Percentiles rank a stretch among this genome's conserved stretches.
These are phyloP conservation scores for Crenichthys baileyi DNA, from an alignment of 2,797 vertebrate species.

Conservation along the genomic window DNA sequence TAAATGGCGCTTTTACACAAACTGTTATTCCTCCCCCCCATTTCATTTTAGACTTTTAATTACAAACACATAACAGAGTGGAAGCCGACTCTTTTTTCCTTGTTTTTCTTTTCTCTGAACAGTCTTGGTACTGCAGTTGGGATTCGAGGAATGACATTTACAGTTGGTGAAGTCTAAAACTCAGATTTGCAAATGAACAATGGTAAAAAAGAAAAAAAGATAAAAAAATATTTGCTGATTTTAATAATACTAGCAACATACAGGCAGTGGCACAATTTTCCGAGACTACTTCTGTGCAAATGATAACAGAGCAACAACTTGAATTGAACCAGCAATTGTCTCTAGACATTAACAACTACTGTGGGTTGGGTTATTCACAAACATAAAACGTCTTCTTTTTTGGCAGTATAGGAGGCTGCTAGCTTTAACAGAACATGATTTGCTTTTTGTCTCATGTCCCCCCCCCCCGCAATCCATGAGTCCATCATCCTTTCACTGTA, in stretches of 20 bases:
- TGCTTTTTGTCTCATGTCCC: slow-evolving; percentile 84
- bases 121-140: slow-evolving; percentile 92
- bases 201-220: slow-evolving; percentile 32
- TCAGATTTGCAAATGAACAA: slow-evolving; percentile 38
- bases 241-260: slow-evolving; percentile 95
- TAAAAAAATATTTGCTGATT: slow-evolving; percentile 76
- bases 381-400: slow-evolving; percentile 95
- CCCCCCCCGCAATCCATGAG: slow-evolving; percentile 81
- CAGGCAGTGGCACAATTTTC: slow-evolving; percentile 98
- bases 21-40: slow-evolving; percentile 79
- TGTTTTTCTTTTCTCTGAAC: slow-evolving; percentile 59
- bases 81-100: slow-evolving; percentile 82
- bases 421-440: slow-evolving; percentile 92
- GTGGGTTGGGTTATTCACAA: slow-evolving; percentile 98
- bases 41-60: slow-evolving; percentile 86
- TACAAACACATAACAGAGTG: slow-evolving; percentile 92
- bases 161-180: slow-evolving; percentile 94
- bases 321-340: slow-evolving; percentile 99
- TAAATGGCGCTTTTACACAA: slow-evolving; percentile 88
- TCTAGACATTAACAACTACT: slow-evolving; percentile 97
- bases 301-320: slow-evolving; percentile 99
- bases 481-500: slow-evolving; percentile 84
- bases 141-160: slow-evolving; percentile 95
- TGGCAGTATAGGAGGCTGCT: slow-evolving; percentile 99
- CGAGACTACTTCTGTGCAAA: slow-evolving; percentile 99